Evolutionary conservation across 2,113 vertebrate genomes (phyloP).

Genomic region (Elgaria multicarinata): DNA sequence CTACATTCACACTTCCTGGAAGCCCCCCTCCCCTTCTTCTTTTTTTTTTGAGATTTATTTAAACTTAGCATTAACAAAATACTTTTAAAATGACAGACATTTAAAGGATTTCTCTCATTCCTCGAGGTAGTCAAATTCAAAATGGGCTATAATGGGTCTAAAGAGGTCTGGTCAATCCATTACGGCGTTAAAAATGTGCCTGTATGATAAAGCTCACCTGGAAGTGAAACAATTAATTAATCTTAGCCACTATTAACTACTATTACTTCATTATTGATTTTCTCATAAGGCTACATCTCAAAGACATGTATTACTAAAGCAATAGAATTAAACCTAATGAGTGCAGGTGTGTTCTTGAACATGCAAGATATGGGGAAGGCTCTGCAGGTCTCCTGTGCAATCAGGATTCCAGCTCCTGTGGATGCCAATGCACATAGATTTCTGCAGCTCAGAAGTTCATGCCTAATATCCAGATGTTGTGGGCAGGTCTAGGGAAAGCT

Average conservation of each 20-base stretch:
- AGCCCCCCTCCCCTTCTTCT: constrained; percentile 17
- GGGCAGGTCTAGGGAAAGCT: background rate
- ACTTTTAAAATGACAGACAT: background rate
- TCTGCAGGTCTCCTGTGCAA: background rate
- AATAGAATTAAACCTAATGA: background rate
- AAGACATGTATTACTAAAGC: constrained; percentile 24
- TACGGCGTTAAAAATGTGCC: background rate
- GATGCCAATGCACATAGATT: background rate
- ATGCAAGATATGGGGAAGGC: background rate
- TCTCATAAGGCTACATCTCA: background rate
- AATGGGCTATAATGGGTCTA: background rate
- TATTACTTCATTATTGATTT: constrained; percentile 37
- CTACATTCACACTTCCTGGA: background rate
- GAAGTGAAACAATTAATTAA: constrained; percentile 26
- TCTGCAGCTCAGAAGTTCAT: background rate
- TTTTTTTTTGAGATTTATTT: background rate
- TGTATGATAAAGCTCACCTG: background rate
- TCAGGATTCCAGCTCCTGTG: background rate
- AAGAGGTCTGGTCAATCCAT: constrained; percentile 18
- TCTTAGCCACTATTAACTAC: constrained; percentile 34
- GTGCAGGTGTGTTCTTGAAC: background rate
- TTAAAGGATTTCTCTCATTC: background rate
- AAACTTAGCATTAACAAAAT: constrained; percentile 2
- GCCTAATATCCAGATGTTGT: background rate
- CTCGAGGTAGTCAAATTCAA: constrained; percentile 19